Conservation (phyloP, 1,140 invertebrate genomes). For the Aphelinus certus region DNA sequence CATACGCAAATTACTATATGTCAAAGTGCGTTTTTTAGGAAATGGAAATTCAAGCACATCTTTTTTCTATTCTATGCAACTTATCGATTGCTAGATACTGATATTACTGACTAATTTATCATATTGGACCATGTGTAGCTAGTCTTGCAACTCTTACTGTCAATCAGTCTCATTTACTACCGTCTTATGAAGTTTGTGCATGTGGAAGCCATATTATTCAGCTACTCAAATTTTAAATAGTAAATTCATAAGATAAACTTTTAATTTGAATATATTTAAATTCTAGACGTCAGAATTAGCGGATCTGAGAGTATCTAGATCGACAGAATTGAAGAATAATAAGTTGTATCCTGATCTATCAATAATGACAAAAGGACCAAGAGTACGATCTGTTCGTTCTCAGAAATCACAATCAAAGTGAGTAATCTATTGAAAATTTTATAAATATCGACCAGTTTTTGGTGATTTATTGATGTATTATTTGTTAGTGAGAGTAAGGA, state of each 20-base stretch:
- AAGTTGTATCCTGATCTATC: constrained; percentile 9
- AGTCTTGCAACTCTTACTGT: no score
- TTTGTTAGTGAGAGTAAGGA: constrained; percentile 24
- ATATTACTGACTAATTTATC: no score
- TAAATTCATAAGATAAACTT: background rate
- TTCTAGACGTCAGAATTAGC: constrained; percentile 1
- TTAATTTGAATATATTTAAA: background rate
- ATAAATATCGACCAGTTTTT: background rate
- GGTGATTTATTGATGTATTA: constrained; percentile 9
- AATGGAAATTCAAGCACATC: no score
- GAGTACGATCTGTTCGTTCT: background rate
- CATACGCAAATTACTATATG: no score
- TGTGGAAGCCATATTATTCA: background rate
- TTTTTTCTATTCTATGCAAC: no score
- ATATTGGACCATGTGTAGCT: no score
- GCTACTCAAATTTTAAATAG: background rate
- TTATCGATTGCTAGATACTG: no score
- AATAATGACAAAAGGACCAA: background rate
- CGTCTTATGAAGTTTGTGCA: no score
- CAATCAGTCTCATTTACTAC: no score
- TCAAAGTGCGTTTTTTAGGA: no score
- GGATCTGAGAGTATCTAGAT: background rate
- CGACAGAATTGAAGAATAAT: background rate
- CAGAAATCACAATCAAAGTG: constrained; percentile 9
- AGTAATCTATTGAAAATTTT: background rate